Percentiles rank a stretch among this genome's conserved stretches.
These are phyloP conservation scores for Oreotragus oreotragus DNA, from an alignment of 2,113 vertebrate species.

Conservation along the genomic window DNA sequence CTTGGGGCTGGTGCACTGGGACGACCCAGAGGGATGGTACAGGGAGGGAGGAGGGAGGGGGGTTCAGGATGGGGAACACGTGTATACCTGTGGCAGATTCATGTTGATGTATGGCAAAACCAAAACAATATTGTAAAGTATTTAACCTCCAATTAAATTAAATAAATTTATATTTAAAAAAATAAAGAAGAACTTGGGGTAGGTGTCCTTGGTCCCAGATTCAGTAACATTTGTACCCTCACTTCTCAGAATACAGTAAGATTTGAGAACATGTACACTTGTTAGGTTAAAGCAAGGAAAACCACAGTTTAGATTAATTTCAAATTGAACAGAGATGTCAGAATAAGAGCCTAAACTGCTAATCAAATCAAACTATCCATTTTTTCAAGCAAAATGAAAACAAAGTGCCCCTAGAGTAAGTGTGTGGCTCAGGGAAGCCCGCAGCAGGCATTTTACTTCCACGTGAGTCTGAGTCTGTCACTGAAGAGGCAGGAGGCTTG, in stretches of 20 bases:
- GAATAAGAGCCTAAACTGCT: background rate
- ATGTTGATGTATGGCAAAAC: too few species aligned
- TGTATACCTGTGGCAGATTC: too few species aligned
- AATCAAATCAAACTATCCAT: background rate
- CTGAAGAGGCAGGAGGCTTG: background rate
- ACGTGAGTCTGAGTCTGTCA: background rate
- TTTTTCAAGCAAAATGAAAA: background rate
- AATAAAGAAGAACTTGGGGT: background rate
- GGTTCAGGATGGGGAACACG: too few species aligned
- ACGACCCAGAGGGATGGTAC: too few species aligned
- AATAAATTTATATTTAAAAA: too few species aligned
- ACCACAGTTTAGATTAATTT: background rate
- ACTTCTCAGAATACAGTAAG: background rate
- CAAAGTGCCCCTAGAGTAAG: background rate
- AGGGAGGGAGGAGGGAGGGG: too few species aligned
- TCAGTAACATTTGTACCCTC: too few species aligned
- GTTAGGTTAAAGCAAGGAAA: background rate
- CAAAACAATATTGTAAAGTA: too few species aligned
- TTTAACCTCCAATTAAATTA: too few species aligned
- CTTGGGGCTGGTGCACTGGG: too few species aligned
- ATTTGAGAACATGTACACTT: background rate
- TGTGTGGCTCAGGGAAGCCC: background rate
- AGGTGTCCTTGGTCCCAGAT: background rate
- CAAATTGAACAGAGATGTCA: background rate
- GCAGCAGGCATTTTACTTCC: background rate